Evolutionary conservation across 1,140 invertebrate genomes (phyloP), one percentile per base, ranked within the genome.

Genomic region (Melanaphis sacchari): DNA sequence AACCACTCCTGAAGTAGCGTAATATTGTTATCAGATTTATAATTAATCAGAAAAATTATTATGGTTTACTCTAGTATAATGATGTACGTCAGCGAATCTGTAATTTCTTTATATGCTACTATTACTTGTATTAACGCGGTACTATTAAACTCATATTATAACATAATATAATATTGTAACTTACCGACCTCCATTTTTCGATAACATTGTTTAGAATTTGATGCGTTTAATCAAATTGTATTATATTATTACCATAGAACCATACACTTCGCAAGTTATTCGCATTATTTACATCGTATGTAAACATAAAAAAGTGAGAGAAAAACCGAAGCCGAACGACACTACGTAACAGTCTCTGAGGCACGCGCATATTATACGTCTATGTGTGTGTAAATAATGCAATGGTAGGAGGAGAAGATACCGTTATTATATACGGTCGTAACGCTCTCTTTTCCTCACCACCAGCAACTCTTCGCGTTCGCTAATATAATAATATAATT

Each of bases 221-320:
- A 76, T 76, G 31, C n/a, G 59, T n/a, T 76, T 76, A n/a, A 76
- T n/a, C n/a, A 76, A 21, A 76, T 76, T 76, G 31, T n/a, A 76
- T 76, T 76, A 36, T 24, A 52, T 52, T 76, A n/a, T n/a, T 76
- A 76, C 59, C 15, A 49, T 49, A 49, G 46, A n/a, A 36, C 59
- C 59, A 31, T 15, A 15, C 11, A n/a, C 31, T 15, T 11, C n/a
- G 31, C 31, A 76, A 76, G 59, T 76, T 76, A 76, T 76, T 76
- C 59, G 59, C 59, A 76, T 76, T 76, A 76, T 76, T 76, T n/a
- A 76, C 59, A 76, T 76, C n/a, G 59, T n/a, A n/a, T 76, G 59
- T 76, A 76, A 76, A 76, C 59, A 66, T 24, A 66, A 66, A 66
- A 76, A 76, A 76, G 59, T 76, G 59, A 76, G 11, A 76, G 59